phyloP scores from a whole-genome alignment of 2,797 vertebrate species.

The Phoxinus dragarum region DNA sequence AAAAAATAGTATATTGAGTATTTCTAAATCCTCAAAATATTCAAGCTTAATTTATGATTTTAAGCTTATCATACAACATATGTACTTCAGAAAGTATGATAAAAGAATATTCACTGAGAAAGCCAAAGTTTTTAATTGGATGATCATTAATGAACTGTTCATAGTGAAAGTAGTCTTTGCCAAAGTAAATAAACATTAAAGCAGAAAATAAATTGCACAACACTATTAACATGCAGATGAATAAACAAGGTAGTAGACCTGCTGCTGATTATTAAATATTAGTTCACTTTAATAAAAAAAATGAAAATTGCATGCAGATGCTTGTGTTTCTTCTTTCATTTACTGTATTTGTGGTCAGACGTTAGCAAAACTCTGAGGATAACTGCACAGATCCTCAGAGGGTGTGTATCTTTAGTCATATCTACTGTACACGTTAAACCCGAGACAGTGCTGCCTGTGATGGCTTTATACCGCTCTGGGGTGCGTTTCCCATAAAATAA shows the following conservation, averaged over 20 bases:
- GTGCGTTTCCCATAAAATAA: not conserved
- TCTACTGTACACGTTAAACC: not conserved
- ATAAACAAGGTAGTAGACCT: constrained; percentile 29
- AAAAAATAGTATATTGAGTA: not conserved
- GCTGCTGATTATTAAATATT: constrained; percentile 39
- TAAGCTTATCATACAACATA: not conserved
- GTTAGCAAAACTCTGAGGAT: constrained; percentile 8
- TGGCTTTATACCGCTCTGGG: not conserved
- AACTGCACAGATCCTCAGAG: constrained; percentile 4
- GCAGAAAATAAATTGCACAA: constrained; percentile 63
- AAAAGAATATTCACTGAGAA: not conserved
- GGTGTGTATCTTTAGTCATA: not conserved
- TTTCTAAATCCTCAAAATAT: not conserved
- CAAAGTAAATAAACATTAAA: constrained; percentile 42
- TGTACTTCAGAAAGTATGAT: not conserved
- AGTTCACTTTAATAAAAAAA: constrained; percentile 20
- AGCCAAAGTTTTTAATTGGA: not conserved
- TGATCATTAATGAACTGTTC: constrained; percentile 5
- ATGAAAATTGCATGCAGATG: constrained; percentile 26
- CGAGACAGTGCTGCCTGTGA: not conserved
- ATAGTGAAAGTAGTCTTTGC: constrained; percentile 15
- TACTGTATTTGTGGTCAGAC: not conserved
- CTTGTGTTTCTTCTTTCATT: constrained; percentile 4
- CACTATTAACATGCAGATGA: constrained; percentile 20
- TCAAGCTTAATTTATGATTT: not conserved